Evolutionary conservation across 1,140 invertebrate species (phyloP).

Genomic region (Drosophila setifemur): DNA sequence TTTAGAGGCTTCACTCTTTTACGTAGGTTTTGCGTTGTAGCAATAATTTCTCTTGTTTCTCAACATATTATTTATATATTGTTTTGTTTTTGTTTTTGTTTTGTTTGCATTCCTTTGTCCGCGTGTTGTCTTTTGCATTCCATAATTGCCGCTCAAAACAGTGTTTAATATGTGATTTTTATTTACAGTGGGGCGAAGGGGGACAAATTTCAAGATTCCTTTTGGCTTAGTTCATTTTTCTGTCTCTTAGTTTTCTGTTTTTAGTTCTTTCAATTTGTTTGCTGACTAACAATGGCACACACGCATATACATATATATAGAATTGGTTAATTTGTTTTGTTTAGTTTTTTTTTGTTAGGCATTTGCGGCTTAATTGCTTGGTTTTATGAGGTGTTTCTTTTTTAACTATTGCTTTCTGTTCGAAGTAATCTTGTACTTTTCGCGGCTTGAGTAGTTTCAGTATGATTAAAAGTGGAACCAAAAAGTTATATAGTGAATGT

Average conservation of each 20-base stretch:
- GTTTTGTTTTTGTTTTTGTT: background rate
- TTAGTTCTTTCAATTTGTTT: slow-evolving; percentile 1
- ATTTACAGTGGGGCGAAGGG: slow-evolving; percentile 15
- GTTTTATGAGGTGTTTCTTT: background rate
- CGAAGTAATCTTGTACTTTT: slow-evolving; percentile 34
- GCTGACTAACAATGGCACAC: slow-evolving; percentile 63
- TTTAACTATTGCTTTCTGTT: slow-evolving; percentile 11
- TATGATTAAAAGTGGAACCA: slow-evolving; percentile 1
- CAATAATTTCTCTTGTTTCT: slow-evolving; percentile 10
- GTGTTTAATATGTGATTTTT: slow-evolving; percentile 10
- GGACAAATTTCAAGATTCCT: slow-evolving; percentile 12
- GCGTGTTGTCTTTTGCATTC: slow-evolving; percentile 15
- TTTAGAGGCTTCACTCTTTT: slow-evolving; percentile 12
- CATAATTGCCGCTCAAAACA: slow-evolving; percentile 21
- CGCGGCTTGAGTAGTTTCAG: slow-evolving; percentile 21
- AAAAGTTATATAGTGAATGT: background rate
- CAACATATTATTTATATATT: slow-evolving; percentile 13
- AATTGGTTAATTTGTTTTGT: slow-evolving; percentile 8
- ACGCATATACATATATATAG: slow-evolving; percentile 39
- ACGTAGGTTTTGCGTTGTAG: slow-evolving; percentile 5
- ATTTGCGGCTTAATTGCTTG: slow-evolving; percentile 31
- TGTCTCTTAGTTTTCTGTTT: background rate
- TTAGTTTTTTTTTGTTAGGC: slow-evolving; percentile 15
- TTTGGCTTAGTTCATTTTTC: background rate
- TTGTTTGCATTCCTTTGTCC: slow-evolving; percentile 14